These are phyloP conservation scores for Genyomyrus donnyi DNA, from an alignment of 2,113 vertebrate genomes.

Conservation along the genomic window DNA sequence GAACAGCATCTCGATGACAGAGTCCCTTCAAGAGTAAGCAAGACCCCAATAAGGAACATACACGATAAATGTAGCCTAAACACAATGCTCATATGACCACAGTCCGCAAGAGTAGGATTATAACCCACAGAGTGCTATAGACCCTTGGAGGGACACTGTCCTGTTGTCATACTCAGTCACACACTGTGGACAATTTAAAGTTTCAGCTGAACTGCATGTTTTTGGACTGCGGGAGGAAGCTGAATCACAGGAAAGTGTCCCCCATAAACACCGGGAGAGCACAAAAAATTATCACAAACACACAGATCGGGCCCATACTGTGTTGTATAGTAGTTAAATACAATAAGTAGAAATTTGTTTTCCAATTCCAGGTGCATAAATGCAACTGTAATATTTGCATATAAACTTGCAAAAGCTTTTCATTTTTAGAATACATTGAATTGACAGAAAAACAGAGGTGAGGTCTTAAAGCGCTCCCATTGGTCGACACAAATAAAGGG, in stretches of 20 bases:
- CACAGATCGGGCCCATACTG: background rate
- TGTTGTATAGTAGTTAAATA: background rate
- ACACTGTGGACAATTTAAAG: background rate
- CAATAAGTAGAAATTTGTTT: background rate
- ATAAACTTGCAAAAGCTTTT: background rate
- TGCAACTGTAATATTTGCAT: background rate
- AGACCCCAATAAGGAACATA: background rate
- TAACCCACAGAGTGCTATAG: background rate
- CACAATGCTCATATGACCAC: background rate
- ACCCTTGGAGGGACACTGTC: background rate
- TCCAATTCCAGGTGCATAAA: background rate
- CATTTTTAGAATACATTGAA: background rate
- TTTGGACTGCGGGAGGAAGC: background rate
- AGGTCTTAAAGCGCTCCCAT: background rate
- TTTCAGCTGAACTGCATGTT: background rate
- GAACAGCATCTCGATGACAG: constrained; percentile 88
- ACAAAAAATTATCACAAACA: background rate
- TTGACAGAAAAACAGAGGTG: background rate
- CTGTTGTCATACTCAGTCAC: background rate
- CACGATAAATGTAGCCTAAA: background rate
- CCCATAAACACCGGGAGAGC: background rate
- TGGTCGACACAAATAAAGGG: background rate
- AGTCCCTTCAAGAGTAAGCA: constrained; percentile 67
- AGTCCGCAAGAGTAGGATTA: background rate
- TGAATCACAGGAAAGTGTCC: background rate